Evolutionary conservation across 2,113 vertebrate species (phyloP).

Genomic region (Corvus hawaiiensis): DNA sequence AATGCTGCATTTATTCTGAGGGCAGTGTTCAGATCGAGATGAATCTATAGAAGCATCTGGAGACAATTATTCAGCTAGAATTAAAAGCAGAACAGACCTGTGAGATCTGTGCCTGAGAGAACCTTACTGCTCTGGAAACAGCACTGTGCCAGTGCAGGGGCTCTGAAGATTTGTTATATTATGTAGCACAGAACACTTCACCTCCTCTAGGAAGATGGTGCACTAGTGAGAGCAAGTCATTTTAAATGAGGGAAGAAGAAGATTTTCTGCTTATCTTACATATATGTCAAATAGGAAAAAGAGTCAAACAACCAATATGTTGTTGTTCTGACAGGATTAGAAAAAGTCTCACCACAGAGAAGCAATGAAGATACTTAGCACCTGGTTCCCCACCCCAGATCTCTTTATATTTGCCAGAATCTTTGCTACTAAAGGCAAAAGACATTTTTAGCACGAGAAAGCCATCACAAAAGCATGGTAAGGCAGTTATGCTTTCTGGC

Average conservation of each 20-base stretch:
- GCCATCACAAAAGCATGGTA: not conserved
- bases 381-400: not conserved
- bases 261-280: not conserved
- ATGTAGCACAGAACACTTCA: not conserved
- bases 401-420: not conserved
- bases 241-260: not conserved
- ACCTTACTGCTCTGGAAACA: not conserved
- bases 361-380: not conserved
- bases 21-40: not conserved
- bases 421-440: not conserved
- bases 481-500: not conserved
- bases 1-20: not conserved
- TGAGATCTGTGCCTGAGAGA: not conserved
- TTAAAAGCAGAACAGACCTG: not conserved
- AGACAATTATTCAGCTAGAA: conserved; percentile 5
- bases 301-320: conserved; percentile 6
- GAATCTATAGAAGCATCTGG: conserved; percentile 7
- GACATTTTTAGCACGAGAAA: not conserved
- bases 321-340: not conserved
- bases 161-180: not conserved
- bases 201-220: not conserved
- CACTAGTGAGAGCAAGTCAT: not conserved
- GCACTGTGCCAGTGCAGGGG: not conserved
- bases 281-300: not conserved
- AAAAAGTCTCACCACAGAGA: not conserved